Percentiles rank a stretch among this genome's conserved stretches.
Evolutionary conservation across 1,140 invertebrate species (phyloP).

Genomic region (Eciton burchellii): DNA sequence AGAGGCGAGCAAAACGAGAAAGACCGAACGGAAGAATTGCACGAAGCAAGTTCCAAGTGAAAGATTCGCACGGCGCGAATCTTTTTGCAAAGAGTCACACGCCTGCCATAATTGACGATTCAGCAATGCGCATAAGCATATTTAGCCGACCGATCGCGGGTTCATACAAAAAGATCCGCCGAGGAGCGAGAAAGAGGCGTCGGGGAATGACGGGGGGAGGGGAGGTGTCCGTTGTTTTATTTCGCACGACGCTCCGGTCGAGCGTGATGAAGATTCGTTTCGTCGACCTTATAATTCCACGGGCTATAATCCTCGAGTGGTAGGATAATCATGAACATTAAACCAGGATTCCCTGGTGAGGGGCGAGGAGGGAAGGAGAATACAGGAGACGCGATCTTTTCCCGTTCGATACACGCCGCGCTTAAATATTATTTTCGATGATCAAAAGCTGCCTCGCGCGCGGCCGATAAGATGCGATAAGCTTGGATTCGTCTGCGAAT

Average conservation of each 20-base stretch:
- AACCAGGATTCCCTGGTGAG: conserved; percentile 63
- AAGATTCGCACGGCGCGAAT: too few relatives aligned
- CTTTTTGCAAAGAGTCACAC: not conserved
- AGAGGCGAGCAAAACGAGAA: not conserved
- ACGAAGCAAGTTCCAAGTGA: too few relatives aligned
- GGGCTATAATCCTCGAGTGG: conserved; percentile 64
- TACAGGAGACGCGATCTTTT: conserved; percentile 39
- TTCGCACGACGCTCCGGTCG: conserved; percentile 29
- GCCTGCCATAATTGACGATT: not conserved
- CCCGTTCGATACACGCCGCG: conserved; percentile 38
- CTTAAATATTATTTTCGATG: conserved; percentile 71
- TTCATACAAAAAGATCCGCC: conserved; percentile 5
- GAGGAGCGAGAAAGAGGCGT: not conserved
- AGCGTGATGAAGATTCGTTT: conserved; percentile 59
- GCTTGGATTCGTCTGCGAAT: conserved; percentile 36
- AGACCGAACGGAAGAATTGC: too few relatives aligned
- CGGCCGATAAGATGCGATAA: conserved; percentile 23
- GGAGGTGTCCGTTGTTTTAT: conserved; percentile 38
- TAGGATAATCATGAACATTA: conserved; percentile 71
- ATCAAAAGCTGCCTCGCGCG: conserved; percentile 64
- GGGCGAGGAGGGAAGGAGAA: not conserved
- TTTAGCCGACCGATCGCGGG: not conserved
- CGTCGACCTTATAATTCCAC: conserved; percentile 70
- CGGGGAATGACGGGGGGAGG: too few relatives aligned
- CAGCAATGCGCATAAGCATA: not conserved